A percentile compares a stretch with the other conserved stretches of the same genome.
Conservation (phyloP, 2,888 invertebrate genomes). For the Sturmia bella region DNA sequence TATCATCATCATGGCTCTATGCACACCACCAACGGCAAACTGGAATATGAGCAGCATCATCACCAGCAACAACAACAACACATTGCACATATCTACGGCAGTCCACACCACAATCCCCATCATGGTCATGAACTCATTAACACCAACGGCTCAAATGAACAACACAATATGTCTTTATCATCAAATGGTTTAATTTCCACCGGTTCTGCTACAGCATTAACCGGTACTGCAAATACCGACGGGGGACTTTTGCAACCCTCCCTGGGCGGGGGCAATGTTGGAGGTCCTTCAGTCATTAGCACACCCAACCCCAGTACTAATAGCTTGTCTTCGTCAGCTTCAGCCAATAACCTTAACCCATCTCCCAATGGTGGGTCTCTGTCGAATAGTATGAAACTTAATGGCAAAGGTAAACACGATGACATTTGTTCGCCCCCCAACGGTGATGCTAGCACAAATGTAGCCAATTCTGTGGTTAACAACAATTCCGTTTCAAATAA, state of each 20-base stretch:
- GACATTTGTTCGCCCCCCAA: conserved; percentile 63
- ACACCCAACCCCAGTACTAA: conserved; percentile 59
- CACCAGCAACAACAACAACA: conserved; percentile 78
- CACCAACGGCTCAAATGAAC: conserved; percentile 63
- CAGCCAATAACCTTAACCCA: conserved; percentile 57
- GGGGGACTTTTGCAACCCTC: conserved; percentile 67
- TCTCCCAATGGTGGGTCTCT: conserved; percentile 57
- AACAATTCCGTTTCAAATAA: conserved; percentile 60
- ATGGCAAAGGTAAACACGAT: conserved; percentile 68
- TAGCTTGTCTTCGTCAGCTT: conserved; percentile 45
- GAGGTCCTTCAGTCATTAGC: conserved; percentile 53
- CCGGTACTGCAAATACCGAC: conserved; percentile 69
- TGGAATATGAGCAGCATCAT: conserved; percentile 76
- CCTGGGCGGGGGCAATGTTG: conserved; percentile 67
- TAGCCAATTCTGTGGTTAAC: conserved; percentile 39
- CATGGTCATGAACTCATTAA: conserved; percentile 69
- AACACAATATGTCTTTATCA: conserved; percentile 67
- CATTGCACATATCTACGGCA: conserved; percentile 78
- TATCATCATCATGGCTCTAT: conserved; percentile 74
- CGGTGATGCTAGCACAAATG: conserved; percentile 56
- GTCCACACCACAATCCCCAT: conserved; percentile 76
- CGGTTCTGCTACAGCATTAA: conserved; percentile 54
- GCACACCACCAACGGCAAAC: conserved; percentile 75
- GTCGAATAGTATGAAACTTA: conserved; percentile 67
- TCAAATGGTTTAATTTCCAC: conserved; percentile 65